phyloP scores from a whole-genome alignment of 2,113 vertebrate species.

The Brachionichthys hirsutus region DNA sequence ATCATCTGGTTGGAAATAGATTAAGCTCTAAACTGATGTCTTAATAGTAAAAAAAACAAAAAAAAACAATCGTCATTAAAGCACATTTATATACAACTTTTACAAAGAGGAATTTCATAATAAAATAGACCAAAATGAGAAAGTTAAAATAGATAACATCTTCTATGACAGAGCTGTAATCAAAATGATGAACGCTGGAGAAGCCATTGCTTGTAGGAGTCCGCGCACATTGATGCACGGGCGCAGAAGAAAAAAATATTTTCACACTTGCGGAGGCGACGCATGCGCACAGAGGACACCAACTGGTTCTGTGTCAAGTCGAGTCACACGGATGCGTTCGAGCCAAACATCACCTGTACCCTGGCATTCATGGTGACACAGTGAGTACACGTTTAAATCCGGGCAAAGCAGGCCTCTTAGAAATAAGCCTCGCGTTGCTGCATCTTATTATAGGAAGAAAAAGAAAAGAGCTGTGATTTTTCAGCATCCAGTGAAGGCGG shows the following conservation, averaged over 20 bases:
- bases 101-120: neutral
- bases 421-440: neutral
- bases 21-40: no score
- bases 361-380: constrained; percentile 78
- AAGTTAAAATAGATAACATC: neutral
- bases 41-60: neutral
- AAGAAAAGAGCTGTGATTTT: constrained; percentile 4
- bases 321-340: constrained; percentile 70
- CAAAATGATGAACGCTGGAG: no score
- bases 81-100: neutral
- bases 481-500: constrained; percentile 22
- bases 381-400: constrained; percentile 59
- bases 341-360: constrained; percentile 66
- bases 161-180: no score
- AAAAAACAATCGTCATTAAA: neutral
- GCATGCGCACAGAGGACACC: constrained; percentile 70
- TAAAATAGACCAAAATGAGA: neutral
- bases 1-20: neutral
- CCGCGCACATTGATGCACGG: constrained; percentile 34
- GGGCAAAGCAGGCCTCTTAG: no score
- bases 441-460: neutral
- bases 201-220: constrained; percentile 5
- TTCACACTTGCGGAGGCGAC: constrained; percentile 65
- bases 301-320: constrained; percentile 59
- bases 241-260: constrained; percentile 59